Base-by-base conservation (phyloP, 37 sponge, comb jelly and placozoan genomes). In the Mnemiopsis leidyi region DNA sequence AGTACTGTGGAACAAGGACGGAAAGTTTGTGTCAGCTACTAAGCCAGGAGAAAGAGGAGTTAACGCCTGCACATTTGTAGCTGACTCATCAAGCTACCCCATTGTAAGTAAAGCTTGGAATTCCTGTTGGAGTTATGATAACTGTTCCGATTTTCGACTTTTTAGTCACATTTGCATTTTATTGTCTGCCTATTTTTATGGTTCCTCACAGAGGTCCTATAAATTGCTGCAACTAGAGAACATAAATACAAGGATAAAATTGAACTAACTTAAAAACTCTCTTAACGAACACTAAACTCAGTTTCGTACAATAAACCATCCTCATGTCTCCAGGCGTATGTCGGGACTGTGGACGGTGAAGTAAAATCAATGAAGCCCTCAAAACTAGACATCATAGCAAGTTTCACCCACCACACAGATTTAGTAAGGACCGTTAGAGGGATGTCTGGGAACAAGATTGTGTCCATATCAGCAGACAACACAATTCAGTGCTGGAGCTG, bases 271-370 rank as follows among this genome's bases (percentile, higher is more conserved):
- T n/a, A n/a, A n/a, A n/a, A n/a, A n/a, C n/a, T n/a, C n/a, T n/a
- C n/a, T n/a, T n/a, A n/a, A n/a, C n/a, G n/a, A n/a, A n/a, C n/a
- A n/a, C n/a, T n/a, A n/a, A n/a, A n/a, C n/a, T n/a, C n/a, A n/a
- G n/a, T n/a, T n/a, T n/a, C n/a, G n/a, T n/a, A n/a, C n/a, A n/a
- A n/a, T n/a, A n/a, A n/a, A n/a, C n/a, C n/a, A n/a, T n/a, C n/a
- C n/a, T n/a, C n/a, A n/a, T n/a, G n/a, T n/a, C n/a, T n/a, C n/a
- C 90, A 85, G 90, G 90, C 90, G 7, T 85, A 40, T 21, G 25
- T 85, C n/a, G 90, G 90, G 25, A 85, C 90, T 25, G 90, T 40
- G 2, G 90, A 85, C 61, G 61, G 61, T 33, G 90, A 40, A 36
- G 90, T 85, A 13, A 85, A 28, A n/a, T 9, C 36, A 35, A 40